phyloP scores from a whole-genome alignment of 2,888 invertebrate species.

The Yponomeuta cagnagella region DNA sequence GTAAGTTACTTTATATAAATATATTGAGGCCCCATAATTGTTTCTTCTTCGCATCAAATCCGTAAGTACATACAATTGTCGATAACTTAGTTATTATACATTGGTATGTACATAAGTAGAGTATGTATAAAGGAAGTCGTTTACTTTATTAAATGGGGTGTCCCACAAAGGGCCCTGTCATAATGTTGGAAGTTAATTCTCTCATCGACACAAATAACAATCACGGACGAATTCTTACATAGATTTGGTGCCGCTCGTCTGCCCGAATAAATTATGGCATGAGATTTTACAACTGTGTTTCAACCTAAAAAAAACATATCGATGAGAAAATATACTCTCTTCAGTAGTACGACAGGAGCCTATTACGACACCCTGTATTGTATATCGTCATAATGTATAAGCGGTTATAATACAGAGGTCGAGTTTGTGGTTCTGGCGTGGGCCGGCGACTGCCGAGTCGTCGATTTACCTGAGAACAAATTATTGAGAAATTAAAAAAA shows the following conservation, averaged over 20 bases:
- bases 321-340: too few species aligned
- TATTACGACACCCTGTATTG: neutral
- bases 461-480: neutral
- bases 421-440: neutral
- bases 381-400: slow-evolving; percentile 17
- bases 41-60: neutral
- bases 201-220: too few species aligned
- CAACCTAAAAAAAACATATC: too few species aligned
- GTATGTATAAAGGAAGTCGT: slow-evolving; percentile 3
- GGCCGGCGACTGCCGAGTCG: slow-evolving; percentile 9
- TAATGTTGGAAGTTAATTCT: too few species aligned
- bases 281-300: too few species aligned
- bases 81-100: neutral
- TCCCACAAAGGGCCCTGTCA: too few species aligned
- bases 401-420: slow-evolving; percentile 7
- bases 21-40: neutral
- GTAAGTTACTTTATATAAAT: neutral
- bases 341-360: too few species aligned
- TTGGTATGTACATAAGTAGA: neutral
- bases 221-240: too few species aligned
- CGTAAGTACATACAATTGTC: neutral
- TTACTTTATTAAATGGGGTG: neutral
- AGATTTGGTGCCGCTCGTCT: too few species aligned
- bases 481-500: neutral
- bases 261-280: too few species aligned